Evolutionary conservation across 2,888 invertebrate species (phyloP), one percentile per base, ranked within the genome.

Genomic region (Ormyrus rosae): DNA sequence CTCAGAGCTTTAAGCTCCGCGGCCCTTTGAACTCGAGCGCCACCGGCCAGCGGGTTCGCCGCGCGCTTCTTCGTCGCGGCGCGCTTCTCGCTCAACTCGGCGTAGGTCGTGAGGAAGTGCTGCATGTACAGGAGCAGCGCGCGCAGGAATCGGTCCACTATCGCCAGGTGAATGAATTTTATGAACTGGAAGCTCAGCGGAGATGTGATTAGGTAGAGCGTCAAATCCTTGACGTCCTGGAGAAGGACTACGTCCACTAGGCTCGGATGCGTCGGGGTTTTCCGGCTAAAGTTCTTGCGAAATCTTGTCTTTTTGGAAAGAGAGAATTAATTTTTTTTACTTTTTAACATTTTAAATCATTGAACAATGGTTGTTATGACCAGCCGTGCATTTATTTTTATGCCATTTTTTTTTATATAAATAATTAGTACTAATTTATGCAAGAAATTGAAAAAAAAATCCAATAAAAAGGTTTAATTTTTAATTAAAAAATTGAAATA

Each of bases 81-180:
- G 82, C 93, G 92, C 74, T 93, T 92, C 56, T 86, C 83, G 60
- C 92, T 87, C 91, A 94, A 91, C 88, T 92, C 92, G 64, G 93
- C 93, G 90, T 93, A 93, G 83, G 93, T 94, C 91, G 93, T 93
- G 84, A 93, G 91, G 88, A 93, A 94, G 88, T 93, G 93, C 86
- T 93, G 93, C 84, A 93, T 93, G 86, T 93, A 94, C 70, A 95
- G 87, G 76, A 94, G 92, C 74, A 94, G 90, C n/a, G 93, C 92
- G 82, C 94, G 91, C 78, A 95, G 89, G 87, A 94, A 94, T 85
- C 93, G 91, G 87, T 95, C 94, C 63, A 93, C 92, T 48, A 93
- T 91, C 67, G 92, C 91, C 53, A 91, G 91, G 87, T 94, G 92
- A 82, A 94, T 92, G 86, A 93, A 92, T 82, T 92, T 91, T 83